Base-by-base conservation (phyloP, 2,888 invertebrate genomes). In the Yponomeuta malinellus region DNA sequence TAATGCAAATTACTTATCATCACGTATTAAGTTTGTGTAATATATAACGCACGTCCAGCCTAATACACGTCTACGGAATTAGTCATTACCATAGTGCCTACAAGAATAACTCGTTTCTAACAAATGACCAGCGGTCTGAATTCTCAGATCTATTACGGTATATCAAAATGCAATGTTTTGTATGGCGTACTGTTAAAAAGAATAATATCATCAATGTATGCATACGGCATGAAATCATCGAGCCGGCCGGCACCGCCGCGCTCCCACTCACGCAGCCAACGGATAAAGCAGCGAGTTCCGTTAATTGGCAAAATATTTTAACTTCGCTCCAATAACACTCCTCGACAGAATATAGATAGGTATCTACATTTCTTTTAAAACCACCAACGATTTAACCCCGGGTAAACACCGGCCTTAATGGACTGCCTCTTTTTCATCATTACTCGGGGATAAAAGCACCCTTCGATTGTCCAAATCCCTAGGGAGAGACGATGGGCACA, bases 171-270 rank as follows among this genome's bases (percentile, higher is more conserved):
- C 65, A 65, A 31, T 31, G 4, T 31, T 65, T 33, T 12, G 33
- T 59, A 33, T 33, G 31, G 29, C 29, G 29, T 65, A 1, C 23
- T 10, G n/a, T 29, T 29, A 23, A 23, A 10, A 29, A 64, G 15
- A 59, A 59, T 59, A 59, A 59, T 59, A 59, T 59, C 52, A 59
- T 12, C 52, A 59, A 59, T 67, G 67, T 67, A 15, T 33, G 29
- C 15, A 48, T 23, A 29, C n/a, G 73, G 73, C 76, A 83, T 84
- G 81, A 84, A 85, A 79, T 83, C 82, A 84, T 81, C 52, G 29
- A 29, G 52, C 68, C 68, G 68, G 68, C 68, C 68, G 68, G 23
- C 59, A n/a, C 63, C 64, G 77, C 79, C 75, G 78, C 78, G 78
- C 81, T 82, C 81, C 81, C 81, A 76, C 75, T 71, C 71, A 73